These are phyloP conservation scores for Synanthedon andrenaeformis DNA, from an alignment of 2,888 invertebrate species.

Conservation along the genomic window DNA sequence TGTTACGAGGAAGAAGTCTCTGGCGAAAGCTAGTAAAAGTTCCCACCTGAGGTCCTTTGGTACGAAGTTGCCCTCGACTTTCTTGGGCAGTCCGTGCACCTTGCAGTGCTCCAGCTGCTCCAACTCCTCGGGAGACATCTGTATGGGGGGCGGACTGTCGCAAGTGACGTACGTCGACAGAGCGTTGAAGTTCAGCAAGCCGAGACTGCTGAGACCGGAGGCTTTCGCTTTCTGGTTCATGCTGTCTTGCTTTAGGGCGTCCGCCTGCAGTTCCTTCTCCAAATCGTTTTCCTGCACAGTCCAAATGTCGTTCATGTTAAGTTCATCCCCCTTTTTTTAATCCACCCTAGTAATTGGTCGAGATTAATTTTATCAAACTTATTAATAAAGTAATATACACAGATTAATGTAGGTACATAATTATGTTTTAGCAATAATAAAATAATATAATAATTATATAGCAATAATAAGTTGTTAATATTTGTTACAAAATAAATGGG, in stretches of 20 bases:
- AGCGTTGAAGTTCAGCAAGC: slow-evolving; percentile 59
- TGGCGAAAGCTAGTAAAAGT: neutral
- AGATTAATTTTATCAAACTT: too few species aligned
- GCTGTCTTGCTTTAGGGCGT: slow-evolving; percentile 40
- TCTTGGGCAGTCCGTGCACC: slow-evolving; percentile 77
- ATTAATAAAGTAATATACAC: too few species aligned
- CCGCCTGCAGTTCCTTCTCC: slow-evolving; percentile 55
- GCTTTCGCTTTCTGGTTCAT: slow-evolving; percentile 45
- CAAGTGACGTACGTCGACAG: slow-evolving; percentile 78
- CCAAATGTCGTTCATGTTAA: too few species aligned
- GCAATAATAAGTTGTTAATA: too few species aligned
- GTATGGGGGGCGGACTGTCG: slow-evolving; percentile 84
- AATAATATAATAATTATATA: too few species aligned
- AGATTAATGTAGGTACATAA: too few species aligned
- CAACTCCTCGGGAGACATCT: slow-evolving; percentile 82
- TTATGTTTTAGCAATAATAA: too few species aligned
- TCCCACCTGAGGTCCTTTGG: slow-evolving; percentile 70
- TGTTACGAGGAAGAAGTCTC: neutral
- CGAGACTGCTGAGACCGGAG: slow-evolving; percentile 39
- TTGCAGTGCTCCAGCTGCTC: slow-evolving; percentile 79
- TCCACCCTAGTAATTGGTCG: too few species aligned
- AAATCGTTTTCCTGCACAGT: slow-evolving; percentile 49
- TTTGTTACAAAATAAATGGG: too few species aligned
- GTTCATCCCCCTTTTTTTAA: too few species aligned
- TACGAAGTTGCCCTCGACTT: slow-evolving; percentile 77